Conservation (phyloP, 2,797 vertebrate species). For the Mastacembelus armatus region DNA sequence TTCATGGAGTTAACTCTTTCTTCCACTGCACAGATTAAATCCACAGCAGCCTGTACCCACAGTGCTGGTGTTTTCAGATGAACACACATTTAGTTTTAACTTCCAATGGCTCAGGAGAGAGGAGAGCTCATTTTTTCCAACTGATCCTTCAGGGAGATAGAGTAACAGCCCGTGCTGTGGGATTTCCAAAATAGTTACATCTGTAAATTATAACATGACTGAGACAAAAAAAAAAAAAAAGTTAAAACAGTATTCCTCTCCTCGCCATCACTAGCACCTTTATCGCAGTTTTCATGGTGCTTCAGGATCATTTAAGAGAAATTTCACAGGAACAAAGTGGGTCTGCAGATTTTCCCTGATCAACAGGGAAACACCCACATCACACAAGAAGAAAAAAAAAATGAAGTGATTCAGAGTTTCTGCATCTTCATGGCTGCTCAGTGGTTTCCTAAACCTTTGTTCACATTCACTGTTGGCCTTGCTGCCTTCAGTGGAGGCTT, state of each 20-base stretch:
- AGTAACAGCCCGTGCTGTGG: constrained; percentile 3
- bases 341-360: constrained; percentile 37
- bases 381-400: not conserved
- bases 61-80: not conserved
- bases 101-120: not conserved
- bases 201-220: not conserved
- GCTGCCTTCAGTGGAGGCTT: not conserved
- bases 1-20: not conserved
- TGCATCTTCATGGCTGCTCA: not conserved
- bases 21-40: not conserved
- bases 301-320: constrained; percentile 68
- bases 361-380: constrained; percentile 41
- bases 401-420: too few species aligned
- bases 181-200: not conserved
- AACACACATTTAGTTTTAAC: not conserved
- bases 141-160: not conserved
- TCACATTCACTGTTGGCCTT: constrained; percentile 31
- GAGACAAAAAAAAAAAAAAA: not conserved
- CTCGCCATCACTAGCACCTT: constrained; percentile 56
- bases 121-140: not conserved
- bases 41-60: constrained; percentile 34
- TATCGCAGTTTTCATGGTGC: constrained; percentile 26
- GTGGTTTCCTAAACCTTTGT: constrained; percentile 13
- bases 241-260: constrained; percentile 33
- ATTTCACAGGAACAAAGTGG: constrained; percentile 51